Conservation (phyloP, 2,888 invertebrate genomes). For the Folsomia candida region DNA sequence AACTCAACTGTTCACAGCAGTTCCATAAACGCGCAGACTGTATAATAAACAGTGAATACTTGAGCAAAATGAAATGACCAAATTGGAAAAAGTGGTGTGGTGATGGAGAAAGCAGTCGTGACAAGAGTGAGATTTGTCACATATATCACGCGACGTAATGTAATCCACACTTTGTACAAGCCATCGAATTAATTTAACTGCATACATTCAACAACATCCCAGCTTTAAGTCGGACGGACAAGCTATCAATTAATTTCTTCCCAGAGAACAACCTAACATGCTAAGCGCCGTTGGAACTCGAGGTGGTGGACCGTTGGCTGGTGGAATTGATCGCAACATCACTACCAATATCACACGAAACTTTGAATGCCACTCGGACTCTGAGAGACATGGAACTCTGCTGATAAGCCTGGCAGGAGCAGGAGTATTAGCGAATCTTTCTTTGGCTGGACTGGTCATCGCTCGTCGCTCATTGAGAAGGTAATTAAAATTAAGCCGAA, state of each 20-base stretch:
- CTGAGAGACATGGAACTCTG: constrained; percentile 69
- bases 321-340: constrained; percentile 45
- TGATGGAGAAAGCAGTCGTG: too few species aligned
- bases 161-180: too few species aligned
- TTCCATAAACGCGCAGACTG: too few species aligned
- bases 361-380: constrained; percentile 76
- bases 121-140: too few species aligned
- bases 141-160: too few species aligned
- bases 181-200: too few species aligned
- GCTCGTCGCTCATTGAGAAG: constrained; percentile 75
- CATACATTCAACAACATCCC: too few species aligned
- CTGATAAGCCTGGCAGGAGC: constrained; percentile 47
- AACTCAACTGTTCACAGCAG: not conserved
- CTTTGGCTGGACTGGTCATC: constrained; percentile 76
- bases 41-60: too few species aligned
- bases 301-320: constrained; percentile 35
- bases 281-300: constrained; percentile 19
- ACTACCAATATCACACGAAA: constrained; percentile 54
- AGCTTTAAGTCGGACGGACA: too few species aligned
- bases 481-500: constrained; percentile 56
- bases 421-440: constrained; percentile 70
- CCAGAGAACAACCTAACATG: constrained; percentile 1
- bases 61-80: too few species aligned
- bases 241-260: too few species aligned
- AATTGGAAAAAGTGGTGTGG: too few species aligned